Evolutionary conservation across 2,113 vertebrate species (phyloP).

Genomic region (Gobio gobio): DNA sequence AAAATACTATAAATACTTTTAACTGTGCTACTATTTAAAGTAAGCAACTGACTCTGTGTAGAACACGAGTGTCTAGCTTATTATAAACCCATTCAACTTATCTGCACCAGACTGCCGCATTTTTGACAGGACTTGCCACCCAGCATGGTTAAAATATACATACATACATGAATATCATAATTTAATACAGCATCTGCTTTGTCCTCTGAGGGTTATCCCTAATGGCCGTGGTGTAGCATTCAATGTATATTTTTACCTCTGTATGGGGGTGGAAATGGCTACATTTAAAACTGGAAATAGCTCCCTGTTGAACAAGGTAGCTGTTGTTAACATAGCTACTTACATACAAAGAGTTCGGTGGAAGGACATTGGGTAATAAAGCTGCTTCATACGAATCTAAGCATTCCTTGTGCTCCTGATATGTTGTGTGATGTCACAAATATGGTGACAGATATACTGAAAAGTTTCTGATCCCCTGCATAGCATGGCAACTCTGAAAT

Average conservation of each 20-base stretch:
- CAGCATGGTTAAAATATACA: no score
- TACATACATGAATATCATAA: no score
- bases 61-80: no score
- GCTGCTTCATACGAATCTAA: conserved; percentile 28
- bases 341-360: conserved; percentile 42
- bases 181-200: neutral
- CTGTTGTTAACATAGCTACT: neutral
- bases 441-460: neutral
- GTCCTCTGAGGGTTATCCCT: neutral
- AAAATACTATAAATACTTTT: no score
- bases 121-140: no score
- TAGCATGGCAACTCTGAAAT: no score
- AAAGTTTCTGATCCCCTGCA: conserved; percentile 29
- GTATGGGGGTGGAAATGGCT: neutral
- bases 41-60: no score
- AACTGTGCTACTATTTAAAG: no score
- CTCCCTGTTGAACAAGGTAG: neutral
- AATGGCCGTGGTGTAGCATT: neutral
- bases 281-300: conserved; percentile 11
- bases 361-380: conserved; percentile 42
- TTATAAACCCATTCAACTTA: no score
- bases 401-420: neutral
- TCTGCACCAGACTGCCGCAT: no score
- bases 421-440: no score
- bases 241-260: neutral